Evolutionary conservation across 2,888 invertebrate genomes (phyloP).

Genomic region (Perizoma affinitatum): DNA sequence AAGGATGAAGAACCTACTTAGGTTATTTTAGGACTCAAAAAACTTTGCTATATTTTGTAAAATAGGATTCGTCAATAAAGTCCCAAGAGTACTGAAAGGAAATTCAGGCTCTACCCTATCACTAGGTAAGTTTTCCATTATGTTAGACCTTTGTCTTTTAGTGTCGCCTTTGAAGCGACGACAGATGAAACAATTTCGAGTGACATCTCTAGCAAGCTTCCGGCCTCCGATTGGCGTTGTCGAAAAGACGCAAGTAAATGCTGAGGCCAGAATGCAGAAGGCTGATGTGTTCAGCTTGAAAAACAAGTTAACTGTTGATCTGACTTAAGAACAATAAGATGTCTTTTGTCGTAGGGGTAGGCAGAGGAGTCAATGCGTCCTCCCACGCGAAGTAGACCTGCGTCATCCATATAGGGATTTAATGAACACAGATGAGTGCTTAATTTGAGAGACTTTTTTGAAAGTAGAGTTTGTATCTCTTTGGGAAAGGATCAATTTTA

Average conservation of each 20-base stretch:
- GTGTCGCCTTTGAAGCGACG: conserved; percentile 20
- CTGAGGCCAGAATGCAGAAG: too few relatives aligned
- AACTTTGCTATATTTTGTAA: too few relatives aligned
- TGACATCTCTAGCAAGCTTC: conserved; percentile 24
- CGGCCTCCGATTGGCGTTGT: conserved; percentile 32
- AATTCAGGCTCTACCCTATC: conserved; percentile 23
- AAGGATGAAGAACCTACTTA: too few relatives aligned
- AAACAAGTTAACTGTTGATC: conserved; percentile 8
- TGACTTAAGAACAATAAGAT: conserved; percentile 8
- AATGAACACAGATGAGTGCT: not conserved
- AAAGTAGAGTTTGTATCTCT: not conserved
- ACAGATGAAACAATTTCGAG: conserved; percentile 29
- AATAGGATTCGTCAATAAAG: too few relatives aligned
- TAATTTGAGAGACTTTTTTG: not conserved
- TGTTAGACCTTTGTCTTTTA: conserved; percentile 16
- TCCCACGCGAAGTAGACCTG: conserved; percentile 5
- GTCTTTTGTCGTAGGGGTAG: conserved; percentile 11
- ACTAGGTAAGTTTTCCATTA: conserved; percentile 31
- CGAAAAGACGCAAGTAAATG: too few relatives aligned
- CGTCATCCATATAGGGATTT: conserved; percentile 10
- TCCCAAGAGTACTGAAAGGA: conserved; percentile 22
- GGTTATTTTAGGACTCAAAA: too few relatives aligned
- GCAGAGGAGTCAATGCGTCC: conserved; percentile 6
- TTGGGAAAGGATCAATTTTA: conserved; percentile 14
- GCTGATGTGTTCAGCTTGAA: conserved; percentile 14